Percentiles rank a stretch among this genome's conserved stretches.
These are phyloP conservation scores for Colaptes auratus DNA, from an alignment of 2,113 vertebrate genomes.

Conservation along the genomic window DNA sequence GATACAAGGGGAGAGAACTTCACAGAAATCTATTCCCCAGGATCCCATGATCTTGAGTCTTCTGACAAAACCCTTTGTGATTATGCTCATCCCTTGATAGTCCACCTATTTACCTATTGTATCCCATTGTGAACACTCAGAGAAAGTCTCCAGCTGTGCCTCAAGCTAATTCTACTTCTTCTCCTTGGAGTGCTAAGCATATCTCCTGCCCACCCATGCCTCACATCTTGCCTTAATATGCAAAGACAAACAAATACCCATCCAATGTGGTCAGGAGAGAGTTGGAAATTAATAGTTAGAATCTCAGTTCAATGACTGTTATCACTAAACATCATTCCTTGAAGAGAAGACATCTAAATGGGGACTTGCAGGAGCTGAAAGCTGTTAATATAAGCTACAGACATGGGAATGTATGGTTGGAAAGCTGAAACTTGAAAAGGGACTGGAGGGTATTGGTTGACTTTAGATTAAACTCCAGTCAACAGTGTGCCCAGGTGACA, in stretches of 20 bases:
- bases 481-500: too few species aligned
- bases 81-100: not conserved
- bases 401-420: too few species aligned
- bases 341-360: not conserved
- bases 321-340: not conserved
- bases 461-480: too few species aligned
- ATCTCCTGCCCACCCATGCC: not conserved
- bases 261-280: not conserved
- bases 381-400: not conserved
- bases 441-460: too few species aligned
- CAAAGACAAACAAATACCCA: fast-evolving
- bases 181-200: not conserved
- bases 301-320: not conserved
- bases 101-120: not conserved
- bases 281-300: not conserved
- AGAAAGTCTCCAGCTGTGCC: not conserved
- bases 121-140: not conserved
- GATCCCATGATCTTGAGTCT: not conserved
- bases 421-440: too few species aligned
- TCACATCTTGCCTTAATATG: not conserved
- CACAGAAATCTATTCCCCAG: not conserved
- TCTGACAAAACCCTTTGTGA: not conserved
- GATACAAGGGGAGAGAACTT: not conserved
- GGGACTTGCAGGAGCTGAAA: not conserved
- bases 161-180: not conserved